These are phyloP conservation scores for Cheilosia vernalis DNA, from an alignment of 2,888 invertebrate species.

Conservation along the genomic window DNA sequence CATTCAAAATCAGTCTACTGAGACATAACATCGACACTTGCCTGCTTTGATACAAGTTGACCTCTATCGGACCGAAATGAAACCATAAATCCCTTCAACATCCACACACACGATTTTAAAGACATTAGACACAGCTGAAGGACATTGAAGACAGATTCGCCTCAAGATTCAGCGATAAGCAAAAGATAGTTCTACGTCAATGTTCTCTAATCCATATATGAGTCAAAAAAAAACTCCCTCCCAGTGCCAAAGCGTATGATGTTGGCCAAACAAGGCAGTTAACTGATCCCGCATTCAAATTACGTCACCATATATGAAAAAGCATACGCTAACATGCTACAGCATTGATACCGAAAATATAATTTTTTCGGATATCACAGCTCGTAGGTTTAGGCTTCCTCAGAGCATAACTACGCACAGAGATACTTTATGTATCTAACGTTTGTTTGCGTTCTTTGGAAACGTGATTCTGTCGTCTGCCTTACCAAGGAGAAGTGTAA, in stretches of 20 bases:
- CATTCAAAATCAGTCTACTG: too few relatives aligned
- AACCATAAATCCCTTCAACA: background rate
- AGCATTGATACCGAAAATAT: background rate
- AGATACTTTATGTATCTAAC: constrained; percentile 27
- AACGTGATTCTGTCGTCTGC: constrained; percentile 35
- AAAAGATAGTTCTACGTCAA: constrained; percentile 10
- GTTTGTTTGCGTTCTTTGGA: constrained; percentile 24
- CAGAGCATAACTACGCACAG: background rate
- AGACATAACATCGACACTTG: too few relatives aligned
- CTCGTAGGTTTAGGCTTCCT: background rate
- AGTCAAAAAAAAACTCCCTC: background rate
- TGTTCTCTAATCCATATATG: constrained; percentile 12
- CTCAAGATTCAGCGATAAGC: background rate
- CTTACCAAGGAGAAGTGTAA: background rate
- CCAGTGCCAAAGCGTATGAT: constrained; percentile 7
- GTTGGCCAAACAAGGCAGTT: constrained; percentile 13
- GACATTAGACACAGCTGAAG: background rate
- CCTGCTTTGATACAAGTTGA: too few relatives aligned
- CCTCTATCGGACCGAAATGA: background rate
- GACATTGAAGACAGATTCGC: background rate
- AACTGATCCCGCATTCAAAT: constrained; percentile 26
- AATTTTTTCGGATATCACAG: background rate
- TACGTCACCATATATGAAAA: constrained; percentile 37
- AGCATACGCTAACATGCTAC: background rate
- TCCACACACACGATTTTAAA: background rate